Evolutionary conservation across 2,888 invertebrate species (phyloP).

Genomic region (Drepana falcataria): DNA sequence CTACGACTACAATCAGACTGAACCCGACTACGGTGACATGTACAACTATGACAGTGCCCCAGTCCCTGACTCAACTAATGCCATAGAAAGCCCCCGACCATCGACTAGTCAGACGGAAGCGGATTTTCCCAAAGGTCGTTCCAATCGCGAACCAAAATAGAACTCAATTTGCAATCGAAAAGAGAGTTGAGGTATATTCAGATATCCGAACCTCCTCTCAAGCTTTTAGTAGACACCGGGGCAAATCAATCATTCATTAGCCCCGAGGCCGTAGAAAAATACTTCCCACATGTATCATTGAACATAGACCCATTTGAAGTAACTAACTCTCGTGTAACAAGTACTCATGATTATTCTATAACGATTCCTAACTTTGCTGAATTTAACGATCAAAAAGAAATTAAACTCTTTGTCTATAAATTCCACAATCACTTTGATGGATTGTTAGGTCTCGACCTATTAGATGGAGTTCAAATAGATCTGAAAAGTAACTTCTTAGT

Average conservation of each 20-base stretch:
- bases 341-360: constrained; percentile 7
- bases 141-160: constrained; percentile 9
- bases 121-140: background rate
- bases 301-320: constrained; percentile 15
- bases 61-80: too few species aligned
- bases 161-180: constrained; percentile 11
- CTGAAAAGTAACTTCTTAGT: too few species aligned
- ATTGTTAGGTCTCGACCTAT: constrained; percentile 10
- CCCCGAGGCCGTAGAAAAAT: constrained; percentile 3
- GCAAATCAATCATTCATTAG: constrained; percentile 8
- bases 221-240: constrained; percentile 13
- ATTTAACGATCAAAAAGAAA: background rate
- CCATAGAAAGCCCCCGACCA: too few species aligned
- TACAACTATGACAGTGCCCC: too few species aligned
- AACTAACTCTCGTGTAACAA: constrained; percentile 8
- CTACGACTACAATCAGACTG: too few species aligned
- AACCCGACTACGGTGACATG: too few species aligned
- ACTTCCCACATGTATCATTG: background rate
- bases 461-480: background rate
- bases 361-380: too few species aligned
- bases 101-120: too few species aligned
- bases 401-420: constrained; percentile 10
- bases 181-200: constrained; percentile 10
- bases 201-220: constrained; percentile 9
- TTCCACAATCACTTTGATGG: constrained; percentile 17